Evolutionary conservation across 2,888 invertebrate species (phyloP).

Genomic region (Drosophila rubida): DNA sequence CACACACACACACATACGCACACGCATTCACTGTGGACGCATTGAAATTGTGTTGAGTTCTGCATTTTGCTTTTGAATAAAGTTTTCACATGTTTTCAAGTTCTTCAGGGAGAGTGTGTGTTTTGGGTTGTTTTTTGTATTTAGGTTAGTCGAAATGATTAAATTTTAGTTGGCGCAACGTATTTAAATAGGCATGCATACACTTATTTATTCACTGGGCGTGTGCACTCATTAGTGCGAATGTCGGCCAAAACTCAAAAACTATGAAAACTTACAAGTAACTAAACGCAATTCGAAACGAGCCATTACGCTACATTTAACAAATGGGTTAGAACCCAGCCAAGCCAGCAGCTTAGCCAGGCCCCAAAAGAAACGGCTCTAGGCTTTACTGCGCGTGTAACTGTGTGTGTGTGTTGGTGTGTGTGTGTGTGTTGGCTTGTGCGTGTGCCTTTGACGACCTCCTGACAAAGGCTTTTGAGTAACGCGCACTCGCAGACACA

Average conservation of each 20-base stretch:
- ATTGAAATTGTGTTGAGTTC: constrained; percentile 63
- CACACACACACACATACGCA: constrained; percentile 15
- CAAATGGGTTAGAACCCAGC: constrained; percentile 67
- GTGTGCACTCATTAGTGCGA: constrained; percentile 75
- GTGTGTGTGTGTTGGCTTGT: neutral
- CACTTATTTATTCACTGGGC: constrained; percentile 25
- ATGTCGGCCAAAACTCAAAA: constrained; percentile 70
- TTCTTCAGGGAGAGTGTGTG: constrained; percentile 12
- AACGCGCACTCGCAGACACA: constrained; percentile 23
- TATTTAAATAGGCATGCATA: constrained; percentile 7
- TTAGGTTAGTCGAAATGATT: constrained; percentile 32
- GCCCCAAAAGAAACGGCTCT: constrained; percentile 30
- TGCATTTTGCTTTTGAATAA: constrained; percentile 32
- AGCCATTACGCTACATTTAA: constrained; percentile 73
- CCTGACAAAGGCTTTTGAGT: constrained; percentile 61
- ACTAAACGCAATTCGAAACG: constrained; percentile 62
- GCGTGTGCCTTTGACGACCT: constrained; percentile 47
- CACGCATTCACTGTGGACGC: constrained; percentile 27
- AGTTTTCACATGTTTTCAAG: constrained; percentile 19
- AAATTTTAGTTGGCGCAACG: constrained; percentile 30
- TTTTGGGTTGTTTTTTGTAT: constrained; percentile 12
- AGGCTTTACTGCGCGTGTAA: constrained; percentile 42
- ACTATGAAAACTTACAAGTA: constrained; percentile 46
- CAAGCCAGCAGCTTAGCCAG: neutral
- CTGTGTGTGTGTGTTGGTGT: neutral